Conservation (phyloP, 1,140 invertebrate genomes). For the Zaprionus camerounensis region DNA sequence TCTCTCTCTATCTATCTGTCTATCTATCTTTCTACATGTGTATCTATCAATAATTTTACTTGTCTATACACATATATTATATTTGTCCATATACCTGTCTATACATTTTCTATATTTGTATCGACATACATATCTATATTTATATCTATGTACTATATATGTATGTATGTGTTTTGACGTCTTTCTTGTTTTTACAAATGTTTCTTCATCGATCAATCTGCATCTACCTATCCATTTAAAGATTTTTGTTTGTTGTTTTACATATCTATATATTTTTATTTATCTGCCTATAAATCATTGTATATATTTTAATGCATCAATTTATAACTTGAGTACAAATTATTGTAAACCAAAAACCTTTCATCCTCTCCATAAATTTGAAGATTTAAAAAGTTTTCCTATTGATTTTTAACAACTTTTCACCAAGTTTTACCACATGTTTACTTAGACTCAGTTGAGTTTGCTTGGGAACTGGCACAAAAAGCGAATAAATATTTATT, state of each 20-base stretch:
- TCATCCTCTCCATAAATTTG: background rate
- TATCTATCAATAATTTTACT: background rate
- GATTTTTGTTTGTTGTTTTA: no score
- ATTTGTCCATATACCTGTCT: no score
- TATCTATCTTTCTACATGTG: background rate
- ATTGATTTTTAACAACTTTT: slow-evolving; percentile 8
- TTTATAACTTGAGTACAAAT: background rate
- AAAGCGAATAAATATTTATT: slow-evolving; percentile 6
- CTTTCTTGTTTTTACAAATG: no score
- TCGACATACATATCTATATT: no score
- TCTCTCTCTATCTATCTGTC: background rate
- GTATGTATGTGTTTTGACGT: no score
- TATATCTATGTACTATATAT: background rate
- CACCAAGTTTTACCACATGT: background rate
- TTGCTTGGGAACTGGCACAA: background rate
- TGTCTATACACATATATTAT: background rate
- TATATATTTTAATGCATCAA: background rate
- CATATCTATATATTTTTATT: background rate
- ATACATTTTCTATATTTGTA: no score
- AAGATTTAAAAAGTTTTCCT: slow-evolving; percentile 2
- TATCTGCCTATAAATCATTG: background rate
- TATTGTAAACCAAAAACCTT: background rate
- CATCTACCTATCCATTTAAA: no score
- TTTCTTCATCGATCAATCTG: background rate
- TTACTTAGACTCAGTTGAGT: background rate